Evolutionary conservation across 2,797 vertebrate genomes (phyloP), one percentile per base, ranked within the genome.

Genomic region (Acridotheres tristis): DNA sequence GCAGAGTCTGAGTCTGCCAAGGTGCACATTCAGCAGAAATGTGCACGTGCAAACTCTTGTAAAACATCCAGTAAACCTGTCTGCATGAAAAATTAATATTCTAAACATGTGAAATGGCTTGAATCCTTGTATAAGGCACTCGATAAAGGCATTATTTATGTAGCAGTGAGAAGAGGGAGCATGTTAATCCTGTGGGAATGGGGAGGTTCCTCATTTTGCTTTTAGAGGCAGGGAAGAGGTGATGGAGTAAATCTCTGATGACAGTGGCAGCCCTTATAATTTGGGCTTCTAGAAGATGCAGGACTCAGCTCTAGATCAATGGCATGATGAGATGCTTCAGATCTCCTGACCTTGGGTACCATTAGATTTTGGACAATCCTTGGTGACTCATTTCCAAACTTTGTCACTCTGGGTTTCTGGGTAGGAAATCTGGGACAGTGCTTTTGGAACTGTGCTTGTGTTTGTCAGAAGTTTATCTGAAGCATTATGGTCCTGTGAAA

Each of bases 171-270:
- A 23, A 5, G 50, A 7, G 26, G 22, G 25, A 62, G 20, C 0
- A 1, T 19, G 48, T 65, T 23, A 3, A 29, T 50, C 34, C 30
- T 50, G 13, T 38, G 73, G 21, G 30, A 54, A 40, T 4, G 10
- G 18, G 36, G 18, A 84, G 51, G 30, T 25, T 40, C 40, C 36
- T 67, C 0, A 0, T 29, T 81, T 26, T 78, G 13, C 4, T 32
- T 54, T 16, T 29, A 23, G 55, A 54, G 42, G 27, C 17, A 18
- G 51, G 63, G 25, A 62, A 63, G 45, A 88, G 42, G 16, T 62
- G 78, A 5, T 27, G 26, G 47, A 9, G 15, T 22, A 34, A 43
- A 38, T 11, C 5, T 13, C 22, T 73, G 47, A 1, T 69, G 59
- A 16, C 4, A 6, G 16, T 27, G 20, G 14, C 26, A 48, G 48